Conservation (phyloP, 2,113 vertebrate species). For the Mungos mungo region DNA sequence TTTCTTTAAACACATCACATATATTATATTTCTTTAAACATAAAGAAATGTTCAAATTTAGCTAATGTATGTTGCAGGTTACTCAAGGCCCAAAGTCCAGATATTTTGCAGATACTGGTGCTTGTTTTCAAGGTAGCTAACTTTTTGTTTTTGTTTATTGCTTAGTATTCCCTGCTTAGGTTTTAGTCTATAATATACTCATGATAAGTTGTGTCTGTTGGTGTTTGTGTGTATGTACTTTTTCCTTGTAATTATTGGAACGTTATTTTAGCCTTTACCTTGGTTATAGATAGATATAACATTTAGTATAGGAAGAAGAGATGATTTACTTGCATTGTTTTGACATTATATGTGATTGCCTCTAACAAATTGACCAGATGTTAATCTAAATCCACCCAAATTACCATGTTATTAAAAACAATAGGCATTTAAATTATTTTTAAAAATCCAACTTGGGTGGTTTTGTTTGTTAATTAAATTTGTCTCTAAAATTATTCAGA, state of each 20-base stretch:
- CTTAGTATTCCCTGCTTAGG: background rate
- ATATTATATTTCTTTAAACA: background rate
- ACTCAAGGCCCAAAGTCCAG: background rate
- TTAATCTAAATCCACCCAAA: slow-evolving; percentile 14
- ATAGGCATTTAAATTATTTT: background rate
- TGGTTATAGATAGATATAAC: background rate
- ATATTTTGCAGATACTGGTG: background rate
- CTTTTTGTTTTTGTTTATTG: background rate
- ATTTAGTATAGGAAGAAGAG: background rate
- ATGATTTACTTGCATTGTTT: background rate
- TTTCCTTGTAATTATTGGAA: background rate
- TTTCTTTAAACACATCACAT: background rate
- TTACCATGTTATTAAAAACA: background rate
- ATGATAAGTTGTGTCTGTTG: background rate
- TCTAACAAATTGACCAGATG: background rate
- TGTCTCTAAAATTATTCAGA: slow-evolving; percentile 15
- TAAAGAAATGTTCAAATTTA: background rate
- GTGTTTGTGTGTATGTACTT: background rate
- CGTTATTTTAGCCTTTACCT: background rate
- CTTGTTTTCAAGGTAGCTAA: background rate
- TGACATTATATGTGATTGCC: background rate
- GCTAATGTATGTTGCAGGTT: background rate
- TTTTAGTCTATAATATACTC: background rate
- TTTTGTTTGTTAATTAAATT: slow-evolving; percentile 7
- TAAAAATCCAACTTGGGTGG: background rate